A percentile compares a stretch with the other conserved stretches of the same genome.
Evolutionary conservation across 2,113 vertebrate genomes (phyloP).

Genomic region (Ophthalmolycus amberensis): DNA sequence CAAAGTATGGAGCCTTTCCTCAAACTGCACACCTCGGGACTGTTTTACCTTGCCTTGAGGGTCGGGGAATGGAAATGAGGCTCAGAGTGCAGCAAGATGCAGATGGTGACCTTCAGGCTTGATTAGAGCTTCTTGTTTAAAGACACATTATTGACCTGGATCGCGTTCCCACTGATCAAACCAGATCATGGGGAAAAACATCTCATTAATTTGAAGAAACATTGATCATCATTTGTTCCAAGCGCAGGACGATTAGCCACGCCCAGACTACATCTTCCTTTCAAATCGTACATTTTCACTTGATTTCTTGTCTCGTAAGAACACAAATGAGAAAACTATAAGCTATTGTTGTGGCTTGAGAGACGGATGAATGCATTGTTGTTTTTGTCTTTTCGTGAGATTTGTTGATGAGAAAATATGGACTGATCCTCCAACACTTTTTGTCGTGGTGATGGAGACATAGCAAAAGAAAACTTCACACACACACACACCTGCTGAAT

Average conservation of each 20-base stretch:
- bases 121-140: constrained; percentile 54
- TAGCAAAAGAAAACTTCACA: constrained; percentile 1
- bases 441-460: too few relatives aligned
- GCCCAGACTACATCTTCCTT: too few relatives aligned
- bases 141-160: constrained; percentile 56
- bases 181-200: background rate
- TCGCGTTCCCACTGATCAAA: constrained; percentile 24
- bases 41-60: constrained; percentile 68
- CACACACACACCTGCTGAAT: background rate
- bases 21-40: constrained; percentile 44
- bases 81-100: constrained; percentile 36
- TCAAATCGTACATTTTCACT: too few relatives aligned
- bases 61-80: constrained; percentile 69
- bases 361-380: too few relatives aligned
- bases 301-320: too few relatives aligned
- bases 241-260: too few relatives aligned
- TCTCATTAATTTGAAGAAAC: too few relatives aligned
- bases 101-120: constrained; percentile 62
- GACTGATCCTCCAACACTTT: too few relatives aligned
- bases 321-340: background rate
- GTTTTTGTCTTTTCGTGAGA: too few relatives aligned
- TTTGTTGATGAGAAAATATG: too few relatives aligned
- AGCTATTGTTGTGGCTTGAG: too few relatives aligned
- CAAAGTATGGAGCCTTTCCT: constrained; percentile 25
- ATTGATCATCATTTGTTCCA: too few relatives aligned